phyloP scores from a whole-genome alignment of 2,113 vertebrate genomes.

The Alectura lathami region DNA sequence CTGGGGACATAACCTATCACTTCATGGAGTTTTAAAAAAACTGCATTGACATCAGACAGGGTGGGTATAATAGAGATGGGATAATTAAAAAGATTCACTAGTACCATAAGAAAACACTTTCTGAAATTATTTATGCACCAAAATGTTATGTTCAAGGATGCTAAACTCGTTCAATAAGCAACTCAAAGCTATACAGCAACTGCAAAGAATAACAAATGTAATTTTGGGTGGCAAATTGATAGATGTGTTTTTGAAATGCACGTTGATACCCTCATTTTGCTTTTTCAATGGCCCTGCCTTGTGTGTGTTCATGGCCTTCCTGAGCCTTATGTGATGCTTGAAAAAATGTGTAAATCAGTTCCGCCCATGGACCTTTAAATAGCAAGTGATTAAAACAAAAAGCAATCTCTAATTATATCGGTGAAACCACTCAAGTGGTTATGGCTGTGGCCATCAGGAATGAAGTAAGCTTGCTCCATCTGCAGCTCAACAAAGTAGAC shows the following conservation, averaged over 20 bases:
- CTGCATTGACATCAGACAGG: background rate
- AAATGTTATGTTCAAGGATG: background rate
- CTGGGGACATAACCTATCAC: background rate
- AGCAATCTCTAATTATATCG: slow-evolving; percentile 15
- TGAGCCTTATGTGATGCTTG: background rate
- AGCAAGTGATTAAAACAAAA: slow-evolving; percentile 8
- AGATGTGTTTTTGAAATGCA: background rate
- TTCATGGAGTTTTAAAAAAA: background rate
- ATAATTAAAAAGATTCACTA: background rate
- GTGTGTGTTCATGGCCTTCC: background rate
- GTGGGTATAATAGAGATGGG: background rate
- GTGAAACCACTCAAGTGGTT: background rate
- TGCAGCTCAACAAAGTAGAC: background rate
- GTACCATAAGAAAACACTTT: background rate
- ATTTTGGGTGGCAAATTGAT: background rate
- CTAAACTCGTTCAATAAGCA: background rate
- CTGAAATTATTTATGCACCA: background rate
- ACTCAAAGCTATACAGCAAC: background rate
- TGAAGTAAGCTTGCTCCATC: background rate
- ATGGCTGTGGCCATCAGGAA: background rate
- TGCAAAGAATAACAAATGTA: background rate
- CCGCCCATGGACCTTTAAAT: background rate
- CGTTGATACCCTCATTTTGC: background rate
- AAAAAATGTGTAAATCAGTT: background rate
- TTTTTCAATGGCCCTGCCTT: background rate